Conservation (phyloP, 2,888 invertebrate genomes). For the Thalpophila matura region DNA sequence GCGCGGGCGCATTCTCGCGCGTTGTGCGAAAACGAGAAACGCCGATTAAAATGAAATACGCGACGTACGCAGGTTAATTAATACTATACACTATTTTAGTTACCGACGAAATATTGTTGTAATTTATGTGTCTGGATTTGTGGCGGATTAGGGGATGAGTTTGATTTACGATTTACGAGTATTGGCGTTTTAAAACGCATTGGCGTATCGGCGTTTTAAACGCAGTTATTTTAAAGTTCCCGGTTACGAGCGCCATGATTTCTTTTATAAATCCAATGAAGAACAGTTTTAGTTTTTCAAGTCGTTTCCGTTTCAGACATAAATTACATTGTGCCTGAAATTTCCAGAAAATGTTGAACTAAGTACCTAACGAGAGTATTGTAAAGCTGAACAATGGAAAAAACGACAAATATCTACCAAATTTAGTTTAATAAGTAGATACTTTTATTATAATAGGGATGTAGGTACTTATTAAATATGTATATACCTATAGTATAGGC, state of each 20-base stretch:
- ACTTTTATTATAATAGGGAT: too few relatives aligned
- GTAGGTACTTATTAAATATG: too few relatives aligned
- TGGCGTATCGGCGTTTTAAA: too few relatives aligned
- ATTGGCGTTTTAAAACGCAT: slow-evolving; percentile 25
- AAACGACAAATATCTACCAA: too few relatives aligned
- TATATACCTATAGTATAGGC: too few relatives aligned
- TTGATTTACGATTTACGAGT: slow-evolving; percentile 50
- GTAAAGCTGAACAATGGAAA: too few relatives aligned
- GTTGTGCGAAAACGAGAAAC: slow-evolving; percentile 82
- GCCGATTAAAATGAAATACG: slow-evolving; percentile 86
- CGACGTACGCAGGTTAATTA: slow-evolving; percentile 81
- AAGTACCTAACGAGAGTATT: too few relatives aligned
- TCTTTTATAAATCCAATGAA: background rate
- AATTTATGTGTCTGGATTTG: slow-evolving; percentile 83
- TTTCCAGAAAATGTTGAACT: background rate
- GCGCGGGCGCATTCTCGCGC: slow-evolving; percentile 77
- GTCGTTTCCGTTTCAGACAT: background rate
- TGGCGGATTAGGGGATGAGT: slow-evolving; percentile 49
- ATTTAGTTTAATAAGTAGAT: too few relatives aligned
- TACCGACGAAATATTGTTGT: slow-evolving; percentile 83
- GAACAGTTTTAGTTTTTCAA: background rate
- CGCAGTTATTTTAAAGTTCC: background rate
- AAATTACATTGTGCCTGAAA: background rate
- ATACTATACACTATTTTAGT: slow-evolving; percentile 78
- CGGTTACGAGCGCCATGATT: background rate